These are phyloP conservation scores for Watersipora subatra DNA, from an alignment of 1,140 invertebrate species.

Conservation along the genomic window DNA sequence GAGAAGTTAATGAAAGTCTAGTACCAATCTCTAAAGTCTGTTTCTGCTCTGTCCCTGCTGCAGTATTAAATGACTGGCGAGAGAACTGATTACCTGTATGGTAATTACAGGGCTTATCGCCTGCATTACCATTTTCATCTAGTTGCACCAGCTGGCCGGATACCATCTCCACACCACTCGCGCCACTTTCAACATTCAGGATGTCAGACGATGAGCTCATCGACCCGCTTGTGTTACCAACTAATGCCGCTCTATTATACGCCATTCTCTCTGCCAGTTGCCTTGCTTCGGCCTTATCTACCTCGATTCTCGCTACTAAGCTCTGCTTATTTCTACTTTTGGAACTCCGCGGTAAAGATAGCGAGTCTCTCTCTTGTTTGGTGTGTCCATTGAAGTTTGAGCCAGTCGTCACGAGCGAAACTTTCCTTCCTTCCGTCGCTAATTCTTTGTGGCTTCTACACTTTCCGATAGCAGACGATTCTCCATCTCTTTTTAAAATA, in stretches of 20 bases:
- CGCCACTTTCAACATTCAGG: neutral
- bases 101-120: neutral
- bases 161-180: too few relatives aligned
- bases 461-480: too few relatives aligned
- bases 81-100: neutral
- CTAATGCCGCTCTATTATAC: neutral
- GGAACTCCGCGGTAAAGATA: neutral
- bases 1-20: neutral
- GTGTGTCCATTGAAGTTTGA: too few relatives aligned
- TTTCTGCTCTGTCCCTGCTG: too few relatives aligned
- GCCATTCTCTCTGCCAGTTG: too few relatives aligned
- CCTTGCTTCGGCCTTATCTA: neutral
- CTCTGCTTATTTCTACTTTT: neutral
- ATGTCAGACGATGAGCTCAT: neutral
- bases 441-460: too few relatives aligned
- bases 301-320: neutral
- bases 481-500: neutral
- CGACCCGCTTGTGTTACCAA: neutral
- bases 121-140: neutral
- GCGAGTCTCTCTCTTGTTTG: too few relatives aligned
- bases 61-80: too few relatives aligned
- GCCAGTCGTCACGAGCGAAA: neutral
- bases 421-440: too few relatives aligned
- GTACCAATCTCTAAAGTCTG: too few relatives aligned
- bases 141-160: too few relatives aligned